phyloP scores from a whole-genome alignment of 2,113 vertebrate species.

The Rhineura floridana region DNA sequence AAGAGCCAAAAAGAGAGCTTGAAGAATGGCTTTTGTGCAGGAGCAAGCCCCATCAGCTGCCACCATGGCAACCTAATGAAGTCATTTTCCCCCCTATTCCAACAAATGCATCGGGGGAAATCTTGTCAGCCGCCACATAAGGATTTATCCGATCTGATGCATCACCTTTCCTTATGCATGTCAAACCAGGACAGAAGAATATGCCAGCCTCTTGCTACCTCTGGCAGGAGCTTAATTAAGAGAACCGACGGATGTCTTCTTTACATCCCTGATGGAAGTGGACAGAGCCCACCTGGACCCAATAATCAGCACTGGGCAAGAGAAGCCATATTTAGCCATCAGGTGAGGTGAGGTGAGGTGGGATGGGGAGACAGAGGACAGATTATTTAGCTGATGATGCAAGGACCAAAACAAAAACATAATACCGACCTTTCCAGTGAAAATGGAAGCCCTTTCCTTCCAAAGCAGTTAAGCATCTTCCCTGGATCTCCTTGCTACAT shows the following conservation, averaged over 20 bases:
- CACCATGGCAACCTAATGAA: background rate
- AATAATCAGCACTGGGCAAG: background rate
- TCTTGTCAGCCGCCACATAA: slow-evolving; percentile 16
- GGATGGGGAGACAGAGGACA: no score
- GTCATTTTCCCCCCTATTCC: background rate
- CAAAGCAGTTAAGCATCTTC: background rate
- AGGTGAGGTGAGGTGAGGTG: no score
- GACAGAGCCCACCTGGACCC: slow-evolving; percentile 1
- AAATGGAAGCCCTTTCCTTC: background rate
- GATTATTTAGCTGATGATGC: background rate
- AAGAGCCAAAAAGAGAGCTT: no score
- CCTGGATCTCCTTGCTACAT: background rate
- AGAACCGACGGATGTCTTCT: no score
- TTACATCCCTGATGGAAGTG: background rate
- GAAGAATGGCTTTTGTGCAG: background rate
- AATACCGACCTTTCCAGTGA: background rate
- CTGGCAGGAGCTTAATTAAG: slow-evolving; percentile 4
- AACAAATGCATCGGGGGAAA: background rate
- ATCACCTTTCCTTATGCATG: background rate
- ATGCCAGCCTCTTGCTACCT: background rate
- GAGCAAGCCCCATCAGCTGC: background rate
- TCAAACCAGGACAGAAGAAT: background rate
- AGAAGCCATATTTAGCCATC: background rate
- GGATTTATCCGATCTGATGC: slow-evolving; percentile 22
- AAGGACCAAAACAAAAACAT: background rate